phyloP scores from a whole-genome alignment of 2,888 invertebrate genomes.

The Mycalesis mineus region DNA sequence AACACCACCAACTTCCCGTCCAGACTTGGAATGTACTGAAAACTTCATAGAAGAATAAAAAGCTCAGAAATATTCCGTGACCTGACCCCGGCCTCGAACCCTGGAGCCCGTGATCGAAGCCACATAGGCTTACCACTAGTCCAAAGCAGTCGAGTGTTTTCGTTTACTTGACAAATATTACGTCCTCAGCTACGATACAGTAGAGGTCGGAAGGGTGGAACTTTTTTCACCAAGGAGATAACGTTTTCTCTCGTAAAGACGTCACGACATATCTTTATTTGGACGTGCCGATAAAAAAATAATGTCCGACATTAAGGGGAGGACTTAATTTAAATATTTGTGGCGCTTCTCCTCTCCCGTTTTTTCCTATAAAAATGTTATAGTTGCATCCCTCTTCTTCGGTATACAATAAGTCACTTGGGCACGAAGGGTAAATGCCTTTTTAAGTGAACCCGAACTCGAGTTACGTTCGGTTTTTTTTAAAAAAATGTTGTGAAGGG shows the following conservation, averaged over 20 bases:
- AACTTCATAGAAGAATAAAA: too few species aligned
- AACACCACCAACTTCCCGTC: too few species aligned
- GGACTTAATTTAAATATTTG: conserved; percentile 75
- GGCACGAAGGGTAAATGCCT: conserved; percentile 58
- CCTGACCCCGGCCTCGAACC: too few species aligned
- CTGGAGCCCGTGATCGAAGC: too few species aligned
- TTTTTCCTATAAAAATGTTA: conserved; percentile 21
- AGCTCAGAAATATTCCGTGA: too few species aligned
- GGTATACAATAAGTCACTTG: conserved; percentile 59
- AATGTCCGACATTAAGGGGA: conserved; percentile 71
- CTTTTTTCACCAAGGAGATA: conserved; percentile 35
- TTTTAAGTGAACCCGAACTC: conserved; percentile 64
- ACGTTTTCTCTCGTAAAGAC: conserved; percentile 39
- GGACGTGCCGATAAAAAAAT: conserved; percentile 72
- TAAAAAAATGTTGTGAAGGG: conserved; percentile 48
- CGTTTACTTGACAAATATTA: too few species aligned
- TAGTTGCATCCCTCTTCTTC: conserved; percentile 41
- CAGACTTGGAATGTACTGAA: too few species aligned
- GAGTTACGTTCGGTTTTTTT: conserved; percentile 46
- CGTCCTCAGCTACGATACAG: background rate
- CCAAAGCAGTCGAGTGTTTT: too few species aligned
- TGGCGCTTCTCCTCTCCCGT: conserved; percentile 42
- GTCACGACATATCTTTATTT: conserved; percentile 67
- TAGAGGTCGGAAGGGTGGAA: background rate
- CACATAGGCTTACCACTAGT: too few species aligned